Evolutionary conservation across 2,113 vertebrate genomes (phyloP).

Genomic region (Edolisoma coerulescens): DNA sequence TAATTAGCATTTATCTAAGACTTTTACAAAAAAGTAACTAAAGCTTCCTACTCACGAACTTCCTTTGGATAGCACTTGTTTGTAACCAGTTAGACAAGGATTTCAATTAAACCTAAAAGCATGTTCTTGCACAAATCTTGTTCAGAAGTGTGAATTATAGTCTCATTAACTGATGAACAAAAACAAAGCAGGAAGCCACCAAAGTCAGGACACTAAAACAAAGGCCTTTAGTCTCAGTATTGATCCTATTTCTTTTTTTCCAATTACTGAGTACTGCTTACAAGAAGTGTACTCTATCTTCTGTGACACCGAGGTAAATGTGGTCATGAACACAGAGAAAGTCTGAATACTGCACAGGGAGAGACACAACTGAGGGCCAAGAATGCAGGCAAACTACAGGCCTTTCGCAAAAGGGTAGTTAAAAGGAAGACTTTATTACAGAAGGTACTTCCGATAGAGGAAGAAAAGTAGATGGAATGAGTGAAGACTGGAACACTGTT

Average conservation of each 20-base stretch:
- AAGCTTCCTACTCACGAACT: not conserved
- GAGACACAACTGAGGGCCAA: not conserved
- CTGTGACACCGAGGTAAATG: not conserved
- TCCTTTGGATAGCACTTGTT: slow-evolving; percentile 1
- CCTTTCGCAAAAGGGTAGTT: not conserved
- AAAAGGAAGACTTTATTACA: not conserved
- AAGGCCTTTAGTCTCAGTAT: not conserved
- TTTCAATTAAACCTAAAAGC: not conserved
- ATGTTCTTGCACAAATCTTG: not conserved
- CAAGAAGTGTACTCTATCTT: not conserved
- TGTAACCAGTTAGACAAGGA: not conserved
- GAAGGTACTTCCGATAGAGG: not conserved
- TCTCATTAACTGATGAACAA: not conserved
- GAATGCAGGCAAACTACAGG: not conserved
- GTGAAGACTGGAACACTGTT: not conserved
- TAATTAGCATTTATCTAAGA: slow-evolving; percentile 34
- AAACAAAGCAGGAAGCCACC: not conserved
- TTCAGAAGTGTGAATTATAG: not conserved
- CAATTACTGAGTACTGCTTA: not conserved
- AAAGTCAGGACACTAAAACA: not conserved
- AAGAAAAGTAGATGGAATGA: not conserved
- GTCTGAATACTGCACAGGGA: not conserved
- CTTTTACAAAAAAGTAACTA: slow-evolving; percentile 2
- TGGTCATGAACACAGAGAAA: not conserved
- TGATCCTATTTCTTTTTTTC: not conserved